phyloP scores from a whole-genome alignment of 2,113 vertebrate genomes.

The Zosterops lateralis region DNA sequence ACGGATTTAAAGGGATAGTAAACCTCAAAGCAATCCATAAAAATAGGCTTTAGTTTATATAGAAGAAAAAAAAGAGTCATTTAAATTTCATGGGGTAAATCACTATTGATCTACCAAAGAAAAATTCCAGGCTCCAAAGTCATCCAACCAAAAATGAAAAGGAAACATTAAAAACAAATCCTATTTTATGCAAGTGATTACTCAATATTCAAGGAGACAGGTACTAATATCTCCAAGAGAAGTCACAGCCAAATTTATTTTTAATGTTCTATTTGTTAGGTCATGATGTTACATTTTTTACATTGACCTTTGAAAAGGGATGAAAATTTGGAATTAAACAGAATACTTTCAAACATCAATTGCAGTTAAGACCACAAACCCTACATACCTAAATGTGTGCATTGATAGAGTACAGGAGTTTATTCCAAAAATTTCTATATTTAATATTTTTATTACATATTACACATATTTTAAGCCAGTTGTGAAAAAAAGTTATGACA shows the following conservation, averaged over 20 bases:
- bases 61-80: neutral
- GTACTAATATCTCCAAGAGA: neutral
- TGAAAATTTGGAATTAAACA: neutral
- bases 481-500: neutral
- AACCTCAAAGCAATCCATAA: neutral
- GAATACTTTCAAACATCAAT: neutral
- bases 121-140: neutral
- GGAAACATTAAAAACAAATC: neutral
- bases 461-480: neutral
- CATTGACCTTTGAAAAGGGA: neutral
- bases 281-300: neutral
- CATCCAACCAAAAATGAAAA: neutral
- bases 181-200: neutral
- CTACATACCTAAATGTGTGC: accelerated
- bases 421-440: neutral
- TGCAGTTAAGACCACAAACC: neutral
- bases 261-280: neutral
- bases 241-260: neutral
- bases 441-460: neutral
- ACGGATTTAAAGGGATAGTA: neutral
- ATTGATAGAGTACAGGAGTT: neutral
- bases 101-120: neutral
- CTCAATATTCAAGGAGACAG: neutral
- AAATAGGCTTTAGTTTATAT: neutral
- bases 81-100: neutral